phyloP scores from a whole-genome alignment of 2,888 invertebrate species.

The Macrosoma leucophasiata region DNA sequence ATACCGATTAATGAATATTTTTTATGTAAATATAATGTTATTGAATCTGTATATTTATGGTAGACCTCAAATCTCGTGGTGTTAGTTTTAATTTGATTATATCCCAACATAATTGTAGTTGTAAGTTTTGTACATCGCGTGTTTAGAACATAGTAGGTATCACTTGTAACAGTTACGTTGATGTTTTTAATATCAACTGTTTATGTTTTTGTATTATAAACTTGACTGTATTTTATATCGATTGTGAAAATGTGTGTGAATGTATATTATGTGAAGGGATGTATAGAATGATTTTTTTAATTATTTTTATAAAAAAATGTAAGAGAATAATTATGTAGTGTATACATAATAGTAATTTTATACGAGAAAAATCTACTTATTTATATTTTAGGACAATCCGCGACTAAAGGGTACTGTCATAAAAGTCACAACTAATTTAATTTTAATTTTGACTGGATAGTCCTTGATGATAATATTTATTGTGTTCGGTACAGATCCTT shows the following conservation, averaged over 20 bases:
- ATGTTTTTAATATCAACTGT: slow-evolving; percentile 32
- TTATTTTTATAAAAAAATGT: slow-evolving; percentile 30
- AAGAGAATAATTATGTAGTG: slow-evolving; percentile 35
- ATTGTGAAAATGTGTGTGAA: slow-evolving; percentile 32
- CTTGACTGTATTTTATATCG: slow-evolving; percentile 52
- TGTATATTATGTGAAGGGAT: slow-evolving; percentile 31
- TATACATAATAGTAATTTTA: slow-evolving; percentile 45
- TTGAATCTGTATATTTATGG: slow-evolving; percentile 54
- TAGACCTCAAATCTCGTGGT: slow-evolving; percentile 38
- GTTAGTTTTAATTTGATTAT: slow-evolving; percentile 49
- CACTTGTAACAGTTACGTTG: slow-evolving; percentile 30
- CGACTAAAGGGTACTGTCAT: slow-evolving; percentile 9
- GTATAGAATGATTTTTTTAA: slow-evolving; percentile 43
- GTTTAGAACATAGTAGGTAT: too few species aligned
- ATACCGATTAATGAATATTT: slow-evolving; percentile 35
- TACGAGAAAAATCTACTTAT: slow-evolving; percentile 14
- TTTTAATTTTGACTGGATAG: slow-evolving; percentile 7
- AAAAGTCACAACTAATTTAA: slow-evolving; percentile 6
- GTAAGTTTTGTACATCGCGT: slow-evolving; percentile 27
- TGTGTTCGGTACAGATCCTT: slow-evolving; percentile 11
- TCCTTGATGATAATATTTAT: slow-evolving; percentile 9
- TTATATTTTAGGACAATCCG: slow-evolving; percentile 11
- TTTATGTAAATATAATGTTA: slow-evolving; percentile 50
- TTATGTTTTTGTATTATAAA: slow-evolving; percentile 61
- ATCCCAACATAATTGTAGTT: slow-evolving; percentile 9